Conservation (phyloP, 2,113 vertebrate species). For the Gallinago paraguaiae region DNA sequence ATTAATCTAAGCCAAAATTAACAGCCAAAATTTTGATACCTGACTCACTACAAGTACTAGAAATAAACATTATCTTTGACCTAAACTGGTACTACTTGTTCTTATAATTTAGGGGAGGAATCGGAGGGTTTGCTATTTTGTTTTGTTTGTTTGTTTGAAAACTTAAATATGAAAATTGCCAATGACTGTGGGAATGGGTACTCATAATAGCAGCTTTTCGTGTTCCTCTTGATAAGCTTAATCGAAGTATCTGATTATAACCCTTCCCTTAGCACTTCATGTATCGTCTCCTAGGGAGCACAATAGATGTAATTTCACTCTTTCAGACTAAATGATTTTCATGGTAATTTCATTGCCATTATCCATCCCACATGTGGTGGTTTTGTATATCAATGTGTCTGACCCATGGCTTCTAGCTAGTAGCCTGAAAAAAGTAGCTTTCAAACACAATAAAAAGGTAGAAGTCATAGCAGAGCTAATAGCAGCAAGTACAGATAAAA, state of each 20-base stretch:
- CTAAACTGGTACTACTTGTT: background rate
- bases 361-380: background rate
- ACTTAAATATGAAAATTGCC: conserved; percentile 21
- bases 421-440: conserved; percentile 12
- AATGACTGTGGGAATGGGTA: background rate
- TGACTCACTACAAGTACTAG: background rate
- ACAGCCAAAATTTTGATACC: background rate
- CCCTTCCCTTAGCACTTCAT: conserved; percentile 21
- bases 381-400: conserved; percentile 33
- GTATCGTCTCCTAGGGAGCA: conserved; percentile 33
- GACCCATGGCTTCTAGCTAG: conserved; percentile 28
- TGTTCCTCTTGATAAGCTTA: conserved; percentile 35
- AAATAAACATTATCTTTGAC: background rate
- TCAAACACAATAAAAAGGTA: conserved; percentile 7
- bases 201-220: background rate
- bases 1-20: background rate
- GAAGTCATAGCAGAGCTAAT: conserved; percentile 5
- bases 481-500: background rate
- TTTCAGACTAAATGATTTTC: conserved; percentile 40
- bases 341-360: conserved; percentile 56
- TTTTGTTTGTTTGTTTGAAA: conserved; percentile 46
- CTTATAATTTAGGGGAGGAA: background rate
- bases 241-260: conserved; percentile 60
- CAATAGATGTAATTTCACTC: conserved; percentile 54
- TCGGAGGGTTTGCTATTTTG: background rate